Evolutionary conservation across 92 coral and sea anemone genomes (phyloP), one percentile per base, ranked within the genome.

Genomic region (Bergia sp.): DNA sequence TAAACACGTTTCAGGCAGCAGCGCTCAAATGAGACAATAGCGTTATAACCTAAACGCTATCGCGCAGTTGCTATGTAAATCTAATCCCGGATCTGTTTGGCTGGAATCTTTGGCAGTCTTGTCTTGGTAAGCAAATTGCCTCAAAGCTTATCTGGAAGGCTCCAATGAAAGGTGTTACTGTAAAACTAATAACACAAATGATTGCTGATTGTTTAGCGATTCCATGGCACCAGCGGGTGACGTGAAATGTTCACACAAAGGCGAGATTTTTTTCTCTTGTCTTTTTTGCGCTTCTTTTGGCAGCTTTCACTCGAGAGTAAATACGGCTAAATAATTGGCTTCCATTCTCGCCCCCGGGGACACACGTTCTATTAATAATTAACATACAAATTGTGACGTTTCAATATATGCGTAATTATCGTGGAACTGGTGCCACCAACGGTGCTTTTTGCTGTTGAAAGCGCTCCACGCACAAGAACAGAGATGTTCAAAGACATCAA

Each of bases 331-430:
- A 50, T 81, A 86, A 92, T 92, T 89, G 88, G 66, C 55, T 7
- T 37, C 40, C 11, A 57, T 42, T 39, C 72, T 36, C 81, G 85
- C 83, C 83, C 90, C 77, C 67, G 78, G 93, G 82, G 93, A 71
- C 67, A 45, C 97, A 94, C 97, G 97, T 94, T 94, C 94, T 84
- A 92, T 94, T 90, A 91, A 94, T 92, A 89, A 88, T 94, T 92
- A 88, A 94, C 93, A 75, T 72, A 49, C 85, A 44, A 67, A 71
- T 66, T 77, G 92, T 94, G 94, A 92, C 94, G 92, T 94, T 93
- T 89, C 76, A 86, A 90, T 82, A 91, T 90, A 92, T 91, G 88
- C 89, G 87, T 84, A 84, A 84, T 84, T 84, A 84, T 84, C 78
- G 43, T 44, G 29, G 23, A 20, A 57, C 71, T 53, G 57, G 47